Conservation (phyloP, 2,113 vertebrate genomes). For the Brachypodius melanocephalos region DNA sequence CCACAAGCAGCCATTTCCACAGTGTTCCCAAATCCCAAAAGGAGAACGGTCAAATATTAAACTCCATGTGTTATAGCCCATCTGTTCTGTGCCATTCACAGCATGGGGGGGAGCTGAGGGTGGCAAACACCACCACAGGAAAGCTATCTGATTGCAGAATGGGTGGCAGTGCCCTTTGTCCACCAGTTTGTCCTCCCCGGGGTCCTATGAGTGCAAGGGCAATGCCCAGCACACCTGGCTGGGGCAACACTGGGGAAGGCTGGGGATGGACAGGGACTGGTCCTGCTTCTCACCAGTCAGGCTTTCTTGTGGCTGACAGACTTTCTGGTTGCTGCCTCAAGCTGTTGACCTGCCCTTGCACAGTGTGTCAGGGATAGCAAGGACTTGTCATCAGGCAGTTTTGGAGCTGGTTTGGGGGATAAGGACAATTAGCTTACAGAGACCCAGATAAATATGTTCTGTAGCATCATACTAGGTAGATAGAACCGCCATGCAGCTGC, state of each 20-base stretch:
- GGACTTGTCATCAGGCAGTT: neutral
- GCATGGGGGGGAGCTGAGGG: neutral
- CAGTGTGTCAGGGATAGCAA: neutral
- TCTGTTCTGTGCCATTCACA: neutral
- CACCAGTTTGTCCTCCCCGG: neutral
- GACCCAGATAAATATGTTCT: neutral
- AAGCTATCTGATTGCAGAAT: neutral
- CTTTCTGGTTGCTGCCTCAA: neutral
- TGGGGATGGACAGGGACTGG: neutral
- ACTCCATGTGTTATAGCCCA: fast-evolving
- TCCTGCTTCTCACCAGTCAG: neutral
- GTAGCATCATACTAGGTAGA: neutral
- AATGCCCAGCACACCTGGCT: neutral
- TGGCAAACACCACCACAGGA: neutral
- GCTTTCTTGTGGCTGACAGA: neutral
- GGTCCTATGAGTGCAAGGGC: neutral
- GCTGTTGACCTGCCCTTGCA: neutral
- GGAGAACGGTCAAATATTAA: neutral
- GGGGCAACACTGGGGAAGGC: fast-evolving
- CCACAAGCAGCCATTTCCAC: neutral
- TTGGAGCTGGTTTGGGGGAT: neutral
- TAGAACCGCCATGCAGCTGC: fast-evolving
- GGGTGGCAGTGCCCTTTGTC: neutral
- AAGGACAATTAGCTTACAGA: neutral
- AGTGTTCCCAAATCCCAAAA: neutral